Base-by-base conservation (phyloP, 2,888 invertebrate species). In the Orchesellides sinensis region DNA sequence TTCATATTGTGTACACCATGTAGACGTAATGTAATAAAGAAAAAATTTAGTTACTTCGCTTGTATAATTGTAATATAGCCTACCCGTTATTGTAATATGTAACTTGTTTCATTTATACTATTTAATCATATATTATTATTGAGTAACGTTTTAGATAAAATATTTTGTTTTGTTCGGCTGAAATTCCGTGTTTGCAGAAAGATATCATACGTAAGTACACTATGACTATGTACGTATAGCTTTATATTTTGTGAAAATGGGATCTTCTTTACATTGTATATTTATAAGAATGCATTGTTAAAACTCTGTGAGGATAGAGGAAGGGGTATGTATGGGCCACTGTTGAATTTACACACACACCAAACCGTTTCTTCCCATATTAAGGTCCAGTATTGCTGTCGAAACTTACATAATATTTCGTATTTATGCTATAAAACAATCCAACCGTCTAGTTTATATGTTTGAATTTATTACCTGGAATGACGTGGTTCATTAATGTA, bases 201-300 rank as follows among this genome's bases (percentile, higher is more conserved):
- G 40, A 65, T 23, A 12, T 19, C 23, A 65, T 23, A 21, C 40
- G 40, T 40, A 40, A 14, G 17, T 54, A 54, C 23, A 32, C 12
- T 68, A 35, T 25, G 23, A 27, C n/a, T 19, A 29, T 25, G 8
- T 59, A 59, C 32, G 59, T 17, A 66, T 68, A 68, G 68, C 68
- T 69, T 54, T 69, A 63, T 66, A 59, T 72, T 72, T 72, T 72
- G 72, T 72, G 72, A 72, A 59, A 72, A 52, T 54, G 69, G 54
- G 21, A 69, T 54, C 69, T 54, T 54, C 54, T 54, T n/a, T 54
- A 35, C 54, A 69, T n/a, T 23, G 25, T 27, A 68, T 68, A 68
- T 68, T 68, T 68, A 68, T 68, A 14, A 27, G 49, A 68, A 68
- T 49, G 49, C 47, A 10, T 68, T 69, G 54, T 69, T 54, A 54